These are phyloP conservation scores for Macaria liturata DNA, from an alignment of 2,888 invertebrate species.

Conservation along the genomic window DNA sequence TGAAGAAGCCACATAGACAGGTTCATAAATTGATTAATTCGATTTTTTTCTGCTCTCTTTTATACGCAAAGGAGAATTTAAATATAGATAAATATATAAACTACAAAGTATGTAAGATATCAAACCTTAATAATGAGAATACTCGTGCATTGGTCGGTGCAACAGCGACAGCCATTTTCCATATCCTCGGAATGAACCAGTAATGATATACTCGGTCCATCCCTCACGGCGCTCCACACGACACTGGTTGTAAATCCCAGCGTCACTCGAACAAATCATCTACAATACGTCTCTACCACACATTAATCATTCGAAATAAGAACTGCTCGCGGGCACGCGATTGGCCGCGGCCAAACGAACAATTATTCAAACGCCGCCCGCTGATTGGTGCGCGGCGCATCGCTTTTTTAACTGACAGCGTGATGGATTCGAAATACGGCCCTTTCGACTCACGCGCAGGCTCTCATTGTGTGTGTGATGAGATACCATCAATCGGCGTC, in stretches of 20 bases:
- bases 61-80: too few relatives aligned
- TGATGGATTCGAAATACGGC: constrained; percentile 67
- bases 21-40: too few relatives aligned
- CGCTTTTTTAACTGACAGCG: constrained; percentile 74
- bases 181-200: constrained; percentile 56
- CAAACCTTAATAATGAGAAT: too few relatives aligned
- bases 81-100: too few relatives aligned
- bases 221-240: constrained; percentile 57
- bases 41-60: too few relatives aligned
- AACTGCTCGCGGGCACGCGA: constrained; percentile 67
- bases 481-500: constrained; percentile 46
- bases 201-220: constrained; percentile 58
- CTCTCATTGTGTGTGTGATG: constrained; percentile 57
- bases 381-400: constrained; percentile 64
- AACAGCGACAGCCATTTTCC: constrained; percentile 45
- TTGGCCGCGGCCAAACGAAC: constrained; percentile 73
- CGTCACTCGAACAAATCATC: constrained; percentile 74
- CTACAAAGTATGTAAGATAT: too few relatives aligned
- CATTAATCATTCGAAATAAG: constrained; percentile 78
- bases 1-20: too few relatives aligned
- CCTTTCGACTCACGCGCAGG: constrained; percentile 78
- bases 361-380: constrained; percentile 77
- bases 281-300: constrained; percentile 68
- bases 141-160: constrained; percentile 1
- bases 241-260: constrained; percentile 73